Base-by-base conservation (phyloP, 2,888 invertebrate genomes). In the Tupiocoris notatus region DNA sequence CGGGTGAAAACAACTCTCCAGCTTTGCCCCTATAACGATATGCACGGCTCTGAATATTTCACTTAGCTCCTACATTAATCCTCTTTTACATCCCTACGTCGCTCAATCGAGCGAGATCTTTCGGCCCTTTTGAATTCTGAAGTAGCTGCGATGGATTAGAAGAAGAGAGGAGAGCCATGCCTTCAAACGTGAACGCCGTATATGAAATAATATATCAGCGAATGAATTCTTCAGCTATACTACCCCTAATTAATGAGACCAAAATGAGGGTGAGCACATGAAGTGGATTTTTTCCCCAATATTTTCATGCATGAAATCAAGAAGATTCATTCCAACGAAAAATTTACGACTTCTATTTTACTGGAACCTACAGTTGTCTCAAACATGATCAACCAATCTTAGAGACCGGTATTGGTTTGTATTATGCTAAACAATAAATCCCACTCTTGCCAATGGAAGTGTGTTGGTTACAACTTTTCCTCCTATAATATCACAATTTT, bases 1-100 rank as follows among this genome's bases (percentile, higher is more conserved):
- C 21, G 62, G 57, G 56, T 39, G 39, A 39, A 39, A 54, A 54
- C 61, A 25, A 21, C 63, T 62, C 20, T 54, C 59, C 61, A 22
- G 70, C 24, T 22, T 22, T n/a, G 23, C 58, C 70, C 25, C 70
- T 24, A 16, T 39, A 73, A 73, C 73, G 73, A 73, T 39, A 22
- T 73, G 63, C 39, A 73, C 18, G 73, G 17, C n/a, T 20, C 63
- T 73, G 73, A 73, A 73, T 62, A 62, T 62, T 73, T 73, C 62
- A 73, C 56, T 73, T 63, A 54, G 24, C 62, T 73, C 63, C 63
- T 54, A 61, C 73, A 62, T 73, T 73, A 73, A 73, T 73, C 63
- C 73, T 63, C 63, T 25, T 73, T 73, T 73, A 54, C 62, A 62
- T 73, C 61, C 25, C 73, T 61, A 73, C 62, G 24, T 70, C 70